These are phyloP conservation scores for Globia sparganii DNA, from an alignment of 2,888 invertebrate species.

Conservation along the genomic window DNA sequence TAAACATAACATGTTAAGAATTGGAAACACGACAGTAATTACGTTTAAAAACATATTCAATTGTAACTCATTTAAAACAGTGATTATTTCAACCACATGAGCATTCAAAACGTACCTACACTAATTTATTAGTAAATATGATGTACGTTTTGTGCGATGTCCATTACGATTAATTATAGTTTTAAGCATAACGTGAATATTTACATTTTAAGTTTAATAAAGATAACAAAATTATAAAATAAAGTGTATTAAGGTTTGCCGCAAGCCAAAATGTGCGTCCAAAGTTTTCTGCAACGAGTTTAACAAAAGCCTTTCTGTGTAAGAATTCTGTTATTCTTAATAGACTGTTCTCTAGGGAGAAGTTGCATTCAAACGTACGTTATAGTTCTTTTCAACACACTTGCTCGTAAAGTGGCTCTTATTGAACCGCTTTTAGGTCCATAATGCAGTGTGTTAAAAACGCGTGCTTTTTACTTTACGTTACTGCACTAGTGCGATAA, in stretches of 20 bases:
- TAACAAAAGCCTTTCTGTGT: slow-evolving; percentile 32
- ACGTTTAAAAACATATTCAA: background rate
- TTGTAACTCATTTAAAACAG: background rate
- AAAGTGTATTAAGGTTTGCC: slow-evolving; percentile 18
- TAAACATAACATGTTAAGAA: background rate
- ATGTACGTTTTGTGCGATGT: no score
- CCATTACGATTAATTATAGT: slow-evolving; percentile 6
- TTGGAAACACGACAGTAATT: background rate
- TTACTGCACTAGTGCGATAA: no score
- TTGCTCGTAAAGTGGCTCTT: no score
- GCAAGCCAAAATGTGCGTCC: slow-evolving; percentile 41
- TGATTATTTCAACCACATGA: background rate
- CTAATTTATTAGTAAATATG: slow-evolving; percentile 1
- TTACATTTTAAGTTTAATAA: slow-evolving; percentile 3
- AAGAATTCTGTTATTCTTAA: slow-evolving; percentile 50
- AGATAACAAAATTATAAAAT: slow-evolving; percentile 11
- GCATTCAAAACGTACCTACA: background rate
- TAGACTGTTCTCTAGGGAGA: slow-evolving; percentile 20
- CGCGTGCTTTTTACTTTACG: no score
- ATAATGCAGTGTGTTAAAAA: no score
- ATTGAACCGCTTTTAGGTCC: no score
- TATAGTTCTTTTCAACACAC: no score
- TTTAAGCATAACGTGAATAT: background rate
- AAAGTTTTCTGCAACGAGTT: slow-evolving; percentile 43
- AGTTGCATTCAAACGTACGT: slow-evolving; percentile 31